A percentile compares a stretch with the other conserved stretches of the same genome.
Conservation (phyloP, 2,797 vertebrate species). For the Micromesistius poutassou region DNA sequence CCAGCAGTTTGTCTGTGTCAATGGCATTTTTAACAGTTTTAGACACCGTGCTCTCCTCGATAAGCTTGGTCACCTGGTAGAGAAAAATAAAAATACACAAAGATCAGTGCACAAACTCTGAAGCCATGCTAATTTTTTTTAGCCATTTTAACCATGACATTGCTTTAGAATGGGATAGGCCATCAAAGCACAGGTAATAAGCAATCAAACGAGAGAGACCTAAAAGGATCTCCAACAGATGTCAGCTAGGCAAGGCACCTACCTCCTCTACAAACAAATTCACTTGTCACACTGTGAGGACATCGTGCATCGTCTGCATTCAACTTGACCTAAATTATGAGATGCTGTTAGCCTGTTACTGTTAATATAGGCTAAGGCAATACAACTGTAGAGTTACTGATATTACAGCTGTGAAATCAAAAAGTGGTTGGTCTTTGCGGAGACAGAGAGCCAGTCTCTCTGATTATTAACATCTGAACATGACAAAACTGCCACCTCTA, state of each 20-base stretch:
- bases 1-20: slow-evolving; percentile 91
- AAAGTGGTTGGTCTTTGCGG: too few species aligned
- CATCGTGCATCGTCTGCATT: too few species aligned
- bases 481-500: too few species aligned
- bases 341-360: too few species aligned
- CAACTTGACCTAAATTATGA: too few species aligned
- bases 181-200: not conserved
- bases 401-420: too few species aligned
- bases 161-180: not conserved
- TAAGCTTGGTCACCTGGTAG: slow-evolving; percentile 92
- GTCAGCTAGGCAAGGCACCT: not conserved
- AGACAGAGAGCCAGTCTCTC: too few species aligned
- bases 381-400: too few species aligned
- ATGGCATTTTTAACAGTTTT: slow-evolving; percentile 98
- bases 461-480: too few species aligned
- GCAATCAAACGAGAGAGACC: not conserved
- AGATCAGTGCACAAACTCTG: not conserved
- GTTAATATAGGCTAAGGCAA: too few species aligned
- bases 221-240: not conserved
- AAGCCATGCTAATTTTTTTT: not conserved
- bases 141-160: not conserved
- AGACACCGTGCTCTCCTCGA: slow-evolving; percentile 97
- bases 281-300: too few species aligned
- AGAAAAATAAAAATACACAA: not conserved
- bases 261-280: too few species aligned